These are phyloP conservation scores for Meles meles DNA, from an alignment of 2,113 vertebrate species.

Conservation along the genomic window DNA sequence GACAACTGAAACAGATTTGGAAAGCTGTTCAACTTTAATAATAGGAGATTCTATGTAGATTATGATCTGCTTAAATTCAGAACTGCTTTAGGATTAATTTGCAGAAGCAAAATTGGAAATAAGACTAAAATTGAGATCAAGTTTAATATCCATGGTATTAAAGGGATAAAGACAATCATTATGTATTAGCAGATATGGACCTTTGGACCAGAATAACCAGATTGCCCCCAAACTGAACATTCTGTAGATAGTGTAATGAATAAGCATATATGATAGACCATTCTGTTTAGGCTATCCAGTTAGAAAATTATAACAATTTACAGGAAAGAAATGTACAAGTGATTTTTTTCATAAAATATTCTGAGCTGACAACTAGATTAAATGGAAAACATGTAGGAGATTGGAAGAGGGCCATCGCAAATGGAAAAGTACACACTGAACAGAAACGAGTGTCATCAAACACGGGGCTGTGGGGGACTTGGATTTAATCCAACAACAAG, in stretches of 20 bases:
- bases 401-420: slow-evolving; percentile 57
- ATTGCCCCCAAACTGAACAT: neutral
- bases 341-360: slow-evolving; percentile 67
- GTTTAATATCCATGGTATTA: slow-evolving; percentile 12
- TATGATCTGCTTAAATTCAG: slow-evolving; percentile 51
- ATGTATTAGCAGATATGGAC: neutral
- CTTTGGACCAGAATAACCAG: neutral
- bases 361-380: slow-evolving; percentile 63
- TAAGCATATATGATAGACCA: neutral
- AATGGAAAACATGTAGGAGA: slow-evolving; percentile 62
- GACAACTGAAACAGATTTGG: slow-evolving; percentile 46
- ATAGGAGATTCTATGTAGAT: slow-evolving; percentile 36
- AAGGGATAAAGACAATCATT: neutral
- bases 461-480: slow-evolving; percentile 33
- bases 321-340: slow-evolving; percentile 36
- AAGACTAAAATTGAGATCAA: neutral
- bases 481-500: slow-evolving; percentile 39
- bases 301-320: slow-evolving; percentile 63
- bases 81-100: slow-evolving; percentile 39
- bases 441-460: slow-evolving; percentile 57
- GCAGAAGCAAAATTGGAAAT: slow-evolving; percentile 40
- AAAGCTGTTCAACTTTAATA: slow-evolving; percentile 52
- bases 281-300: slow-evolving; percentile 24
- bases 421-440: slow-evolving; percentile 62
- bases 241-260: slow-evolving; percentile 3